Evolutionary conservation across 2,797 vertebrate genomes (phyloP).

Genomic region (Coilia nasus): DNA sequence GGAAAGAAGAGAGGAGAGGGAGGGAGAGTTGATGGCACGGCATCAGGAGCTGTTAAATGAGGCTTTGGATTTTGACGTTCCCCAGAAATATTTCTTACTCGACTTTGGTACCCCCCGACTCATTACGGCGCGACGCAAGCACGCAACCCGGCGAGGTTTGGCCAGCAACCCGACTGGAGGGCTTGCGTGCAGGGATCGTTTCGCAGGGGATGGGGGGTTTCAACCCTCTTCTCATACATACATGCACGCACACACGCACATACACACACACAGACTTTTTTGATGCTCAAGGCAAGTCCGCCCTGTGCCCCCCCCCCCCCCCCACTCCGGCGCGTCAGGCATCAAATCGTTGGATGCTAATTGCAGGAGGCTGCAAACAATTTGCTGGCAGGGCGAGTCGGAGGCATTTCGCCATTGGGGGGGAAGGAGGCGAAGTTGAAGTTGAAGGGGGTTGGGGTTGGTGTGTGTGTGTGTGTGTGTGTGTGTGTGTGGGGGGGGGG

Average conservation of each 20-base stretch:
- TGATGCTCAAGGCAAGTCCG: too few relatives aligned
- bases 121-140: not conserved
- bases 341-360: constrained; percentile 56
- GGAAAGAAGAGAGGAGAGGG: too few relatives aligned
- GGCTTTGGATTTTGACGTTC: not conserved
- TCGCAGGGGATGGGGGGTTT: too few relatives aligned
- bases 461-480: too few relatives aligned
- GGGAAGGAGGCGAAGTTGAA: too few relatives aligned
- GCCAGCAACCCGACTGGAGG: not conserved
- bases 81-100: constrained; percentile 6
- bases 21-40: too few relatives aligned
- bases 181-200: not conserved
- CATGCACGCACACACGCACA: too few relatives aligned
- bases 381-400: constrained; percentile 53
- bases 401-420: constrained; percentile 37
- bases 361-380: constrained; percentile 59
- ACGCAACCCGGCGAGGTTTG: not conserved
- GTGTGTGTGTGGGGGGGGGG: not conserved
- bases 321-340: constrained; percentile 27
- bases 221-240: too few relatives aligned
- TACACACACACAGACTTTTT: too few relatives aligned
- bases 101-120: not conserved
- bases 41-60: not conserved
- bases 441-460: too few relatives aligned
- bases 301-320: not conserved